Percentiles rank a stretch among this genome's conserved stretches.
These are phyloP conservation scores for Hemicentrotus pulcherrimus DNA, from an alignment of 35 echinoderm and acorn worm species.

Conservation along the genomic window DNA sequence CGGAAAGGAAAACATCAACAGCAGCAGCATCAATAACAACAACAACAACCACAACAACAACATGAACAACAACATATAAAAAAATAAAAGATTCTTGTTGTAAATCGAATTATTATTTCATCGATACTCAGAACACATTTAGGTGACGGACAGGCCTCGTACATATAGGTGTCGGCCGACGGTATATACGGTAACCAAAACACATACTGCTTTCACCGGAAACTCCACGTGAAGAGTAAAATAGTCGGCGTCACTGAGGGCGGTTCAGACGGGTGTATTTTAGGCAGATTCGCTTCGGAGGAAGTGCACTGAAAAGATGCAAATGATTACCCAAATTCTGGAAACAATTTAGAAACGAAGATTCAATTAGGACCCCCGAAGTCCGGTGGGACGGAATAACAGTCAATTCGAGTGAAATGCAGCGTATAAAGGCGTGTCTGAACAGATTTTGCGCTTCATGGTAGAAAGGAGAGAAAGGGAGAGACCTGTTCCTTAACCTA, in stretches of 20 bases:
- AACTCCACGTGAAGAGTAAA: neutral
- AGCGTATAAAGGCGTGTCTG: neutral
- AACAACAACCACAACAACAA: no score
- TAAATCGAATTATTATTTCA: no score
- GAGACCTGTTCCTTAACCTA: neutral
- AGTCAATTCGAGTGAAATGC: neutral
- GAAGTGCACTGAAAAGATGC: conserved; percentile 23
- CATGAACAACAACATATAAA: no score
- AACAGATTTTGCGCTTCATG: conserved; percentile 15
- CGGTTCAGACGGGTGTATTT: neutral
- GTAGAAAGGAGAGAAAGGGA: neutral
- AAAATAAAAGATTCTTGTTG: no score
- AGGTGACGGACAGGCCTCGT: no score
- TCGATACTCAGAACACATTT: no score
- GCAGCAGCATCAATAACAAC: no score
- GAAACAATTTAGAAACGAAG: conserved; percentile 28
- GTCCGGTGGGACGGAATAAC: neutral
- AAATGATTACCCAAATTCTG: neutral
- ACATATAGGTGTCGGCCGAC: neutral
- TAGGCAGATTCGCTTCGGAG: neutral
- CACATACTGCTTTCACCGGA: neutral
- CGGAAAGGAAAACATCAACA: no score
- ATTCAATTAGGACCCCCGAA: neutral
- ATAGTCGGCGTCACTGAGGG: neutral
- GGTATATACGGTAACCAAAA: neutral